Evolutionary conservation across 2,888 invertebrate species (phyloP).

Genomic region (Eupithecia centaureata): DNA sequence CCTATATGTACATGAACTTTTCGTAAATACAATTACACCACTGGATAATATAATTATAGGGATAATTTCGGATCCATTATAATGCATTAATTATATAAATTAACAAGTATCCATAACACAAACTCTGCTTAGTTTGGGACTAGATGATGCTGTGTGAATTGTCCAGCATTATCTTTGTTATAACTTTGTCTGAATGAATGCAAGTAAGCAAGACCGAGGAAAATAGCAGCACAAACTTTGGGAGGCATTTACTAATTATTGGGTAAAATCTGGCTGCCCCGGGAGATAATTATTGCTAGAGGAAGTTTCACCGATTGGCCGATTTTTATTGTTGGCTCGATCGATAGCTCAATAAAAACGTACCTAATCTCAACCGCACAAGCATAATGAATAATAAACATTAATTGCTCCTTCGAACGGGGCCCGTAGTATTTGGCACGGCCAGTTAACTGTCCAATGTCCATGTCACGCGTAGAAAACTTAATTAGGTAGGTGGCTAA

Average conservation of each 20-base stretch:
- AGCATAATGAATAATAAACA: constrained; percentile 71
- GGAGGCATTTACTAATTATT: not conserved
- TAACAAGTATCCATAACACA: no score
- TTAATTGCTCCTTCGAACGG: constrained; percentile 68
- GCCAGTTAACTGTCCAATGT: constrained; percentile 65
- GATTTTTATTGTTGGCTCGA: not conserved
- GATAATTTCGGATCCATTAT: no score
- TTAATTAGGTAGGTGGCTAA: constrained; percentile 51
- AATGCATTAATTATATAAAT: no score
- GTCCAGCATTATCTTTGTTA: no score
- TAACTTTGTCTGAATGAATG: no score
- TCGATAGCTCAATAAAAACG: constrained; percentile 13
- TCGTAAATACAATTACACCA: no score
- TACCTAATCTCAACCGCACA: constrained; percentile 33
- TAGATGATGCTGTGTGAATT: no score
- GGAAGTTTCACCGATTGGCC: not conserved
- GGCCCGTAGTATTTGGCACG: constrained; percentile 64
- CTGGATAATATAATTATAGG: no score
- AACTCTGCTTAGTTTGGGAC: no score
- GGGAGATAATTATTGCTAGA: not conserved
- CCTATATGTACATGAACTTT: no score
- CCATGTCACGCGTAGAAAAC: constrained; percentile 58
- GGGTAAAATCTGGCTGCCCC: not conserved
- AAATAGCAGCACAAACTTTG: not conserved
- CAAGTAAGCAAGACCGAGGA: not conserved